A percentile compares a stretch with the other conserved stretches of the same genome.
These are phyloP conservation scores for Drosophila orosa DNA, from an alignment of 1,140 invertebrate species.

Conservation along the genomic window DNA sequence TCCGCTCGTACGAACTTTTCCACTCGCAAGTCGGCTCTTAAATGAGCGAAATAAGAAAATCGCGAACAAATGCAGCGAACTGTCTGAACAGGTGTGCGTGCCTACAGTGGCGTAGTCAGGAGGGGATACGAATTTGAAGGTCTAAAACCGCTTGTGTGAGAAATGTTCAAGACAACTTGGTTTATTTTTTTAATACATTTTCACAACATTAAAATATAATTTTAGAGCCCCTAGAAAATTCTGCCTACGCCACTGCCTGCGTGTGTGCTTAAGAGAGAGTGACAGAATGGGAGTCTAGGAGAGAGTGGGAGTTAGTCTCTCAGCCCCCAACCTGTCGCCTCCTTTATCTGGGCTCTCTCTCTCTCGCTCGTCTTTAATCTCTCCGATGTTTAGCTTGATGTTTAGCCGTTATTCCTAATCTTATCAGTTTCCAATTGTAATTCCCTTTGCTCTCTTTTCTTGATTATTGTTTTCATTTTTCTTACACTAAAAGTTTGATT, in stretches of 20 bases:
- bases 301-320: constrained; percentile 24
- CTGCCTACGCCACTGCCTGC: not conserved
- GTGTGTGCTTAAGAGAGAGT: constrained; percentile 1
- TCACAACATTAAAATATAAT: too few species aligned
- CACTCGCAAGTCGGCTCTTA: constrained; percentile 20
- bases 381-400: constrained; percentile 42
- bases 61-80: constrained; percentile 2
- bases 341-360: constrained; percentile 8
- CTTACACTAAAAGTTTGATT: constrained; percentile 23
- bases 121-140: not conserved
- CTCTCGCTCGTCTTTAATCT: constrained; percentile 21
- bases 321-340: not conserved
- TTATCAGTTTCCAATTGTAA: constrained; percentile 52
- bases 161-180: not conserved
- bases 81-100: constrained; percentile 39
- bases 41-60: constrained; percentile 29
- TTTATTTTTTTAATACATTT: not conserved
- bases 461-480: constrained; percentile 34
- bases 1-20: constrained; percentile 35
- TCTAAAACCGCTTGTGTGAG: not conserved
- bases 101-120: not conserved
- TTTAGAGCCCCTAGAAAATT: not conserved
- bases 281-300: not conserved
- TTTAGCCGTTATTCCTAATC: constrained; percentile 50
- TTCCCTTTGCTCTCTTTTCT: constrained; percentile 18